These are phyloP conservation scores for Turnix velox DNA, from an alignment of 2,113 vertebrate genomes.

Conservation along the genomic window DNA sequence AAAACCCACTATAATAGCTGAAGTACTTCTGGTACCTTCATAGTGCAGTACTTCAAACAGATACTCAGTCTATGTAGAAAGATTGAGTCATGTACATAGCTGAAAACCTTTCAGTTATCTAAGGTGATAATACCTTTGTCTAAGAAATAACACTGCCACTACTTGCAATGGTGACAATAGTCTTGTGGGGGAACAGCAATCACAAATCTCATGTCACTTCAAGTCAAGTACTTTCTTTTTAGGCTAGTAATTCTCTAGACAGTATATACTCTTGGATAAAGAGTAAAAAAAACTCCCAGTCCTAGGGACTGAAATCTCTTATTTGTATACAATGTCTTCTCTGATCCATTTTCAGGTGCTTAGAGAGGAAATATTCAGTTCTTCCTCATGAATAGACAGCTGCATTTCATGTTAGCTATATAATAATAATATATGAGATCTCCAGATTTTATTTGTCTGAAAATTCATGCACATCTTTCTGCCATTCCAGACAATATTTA, in stretches of 20 bases:
- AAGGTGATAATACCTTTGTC: neutral
- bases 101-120: neutral
- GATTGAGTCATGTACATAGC: neutral
- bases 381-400: neutral
- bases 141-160: neutral
- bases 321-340: neutral
- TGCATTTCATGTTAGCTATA: neutral
- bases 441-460: conserved; percentile 5
- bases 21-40: no score
- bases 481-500: neutral
- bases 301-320: neutral
- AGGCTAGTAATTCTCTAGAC: neutral
- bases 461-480: conserved; percentile 9
- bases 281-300: neutral
- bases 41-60: neutral
- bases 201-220: neutral
- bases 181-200: neutral
- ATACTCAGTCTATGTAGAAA: neutral
- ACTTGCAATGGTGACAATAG: neutral
- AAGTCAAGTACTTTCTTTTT: neutral
- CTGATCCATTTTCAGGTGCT: neutral
- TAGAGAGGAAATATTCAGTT: neutral
- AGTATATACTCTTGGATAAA: neutral
- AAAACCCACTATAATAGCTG: neutral
- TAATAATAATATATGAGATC: neutral